A percentile compares a stretch with the other conserved stretches of the same genome.
Evolutionary conservation across 2,888 invertebrate genomes (phyloP).

Genomic region (Carcina quercana): DNA sequence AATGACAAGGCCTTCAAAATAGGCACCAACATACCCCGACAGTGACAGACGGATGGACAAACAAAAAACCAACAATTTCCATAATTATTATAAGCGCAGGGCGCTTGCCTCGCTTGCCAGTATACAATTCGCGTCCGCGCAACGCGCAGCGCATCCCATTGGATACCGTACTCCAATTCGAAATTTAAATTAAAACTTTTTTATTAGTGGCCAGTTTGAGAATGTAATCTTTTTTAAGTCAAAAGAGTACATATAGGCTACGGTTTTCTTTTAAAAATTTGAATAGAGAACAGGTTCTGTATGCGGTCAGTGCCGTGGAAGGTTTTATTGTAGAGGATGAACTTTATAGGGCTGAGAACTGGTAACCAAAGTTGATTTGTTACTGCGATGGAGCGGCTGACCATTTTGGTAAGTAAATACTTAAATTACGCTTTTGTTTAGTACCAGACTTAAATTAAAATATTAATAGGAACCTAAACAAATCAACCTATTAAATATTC

Average conservation of each 20-base stretch:
- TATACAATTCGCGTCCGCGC: constrained; percentile 39
- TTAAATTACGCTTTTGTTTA: constrained; percentile 1
- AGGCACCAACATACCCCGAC: constrained; percentile 21
- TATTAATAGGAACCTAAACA: neutral
- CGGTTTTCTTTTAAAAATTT: constrained; percentile 17
- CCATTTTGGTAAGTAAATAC: constrained; percentile 25
- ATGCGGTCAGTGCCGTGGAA: constrained; percentile 32
- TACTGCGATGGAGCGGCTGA: constrained; percentile 22
- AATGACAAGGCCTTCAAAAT: constrained; percentile 41
- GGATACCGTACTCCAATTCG: constrained; percentile 16
- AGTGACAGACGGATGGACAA: constrained; percentile 39
- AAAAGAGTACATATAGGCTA: constrained; percentile 12
- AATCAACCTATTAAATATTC: neutral
- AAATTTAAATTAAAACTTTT: constrained; percentile 18
- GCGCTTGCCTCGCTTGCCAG: constrained; percentile 42
- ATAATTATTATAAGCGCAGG: constrained; percentile 65
- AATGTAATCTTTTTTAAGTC: constrained; percentile 8
- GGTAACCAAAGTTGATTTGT: constrained; percentile 18
- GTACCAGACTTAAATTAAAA: neutral
- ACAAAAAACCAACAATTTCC: constrained; percentile 58
- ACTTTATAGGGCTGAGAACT: constrained; percentile 26
- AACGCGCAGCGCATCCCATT: constrained; percentile 22
- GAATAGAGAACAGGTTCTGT: constrained; percentile 30
- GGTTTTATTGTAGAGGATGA: constrained; percentile 33
- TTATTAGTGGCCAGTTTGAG: constrained; percentile 1